Conservation (phyloP, 2,888 invertebrate species). For the Drosophila dives region DNA sequence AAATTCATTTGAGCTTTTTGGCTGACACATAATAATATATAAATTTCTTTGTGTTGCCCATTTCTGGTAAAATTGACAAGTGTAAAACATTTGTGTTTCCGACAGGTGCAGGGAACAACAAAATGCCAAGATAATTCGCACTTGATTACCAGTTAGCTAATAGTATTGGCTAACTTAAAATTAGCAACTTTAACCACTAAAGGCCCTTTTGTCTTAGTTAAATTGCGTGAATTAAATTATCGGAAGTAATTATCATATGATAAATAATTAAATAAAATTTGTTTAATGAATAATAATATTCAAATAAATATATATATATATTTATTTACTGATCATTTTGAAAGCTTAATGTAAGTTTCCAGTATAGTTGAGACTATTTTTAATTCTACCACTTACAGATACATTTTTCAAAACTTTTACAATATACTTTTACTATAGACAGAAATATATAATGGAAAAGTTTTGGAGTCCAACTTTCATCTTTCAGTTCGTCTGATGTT, state of each 20-base stretch:
- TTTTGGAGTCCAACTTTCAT: neutral
- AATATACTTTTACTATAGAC: neutral
- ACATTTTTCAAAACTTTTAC: neutral
- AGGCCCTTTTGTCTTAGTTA: neutral
- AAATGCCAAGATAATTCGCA: conserved; percentile 3
- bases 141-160: neutral
- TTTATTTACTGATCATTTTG: neutral
- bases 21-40: conserved; percentile 41
- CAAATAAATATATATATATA: neutral
- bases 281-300: neutral
- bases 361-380: neutral
- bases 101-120: conserved; percentile 1
- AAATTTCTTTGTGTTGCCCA: conserved; percentile 19
- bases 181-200: neutral
- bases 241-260: neutral
- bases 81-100: conserved; percentile 20
- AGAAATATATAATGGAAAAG: neutral
- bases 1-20: conserved; percentile 65
- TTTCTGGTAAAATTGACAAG: conserved; percentile 38
- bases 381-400: neutral
- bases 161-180: neutral
- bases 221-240: neutral
- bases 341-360: neutral
- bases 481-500: neutral
- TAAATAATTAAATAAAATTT: neutral